Conservation (phyloP, 2,888 invertebrate species). For the Aricia artaxerxes region DNA sequence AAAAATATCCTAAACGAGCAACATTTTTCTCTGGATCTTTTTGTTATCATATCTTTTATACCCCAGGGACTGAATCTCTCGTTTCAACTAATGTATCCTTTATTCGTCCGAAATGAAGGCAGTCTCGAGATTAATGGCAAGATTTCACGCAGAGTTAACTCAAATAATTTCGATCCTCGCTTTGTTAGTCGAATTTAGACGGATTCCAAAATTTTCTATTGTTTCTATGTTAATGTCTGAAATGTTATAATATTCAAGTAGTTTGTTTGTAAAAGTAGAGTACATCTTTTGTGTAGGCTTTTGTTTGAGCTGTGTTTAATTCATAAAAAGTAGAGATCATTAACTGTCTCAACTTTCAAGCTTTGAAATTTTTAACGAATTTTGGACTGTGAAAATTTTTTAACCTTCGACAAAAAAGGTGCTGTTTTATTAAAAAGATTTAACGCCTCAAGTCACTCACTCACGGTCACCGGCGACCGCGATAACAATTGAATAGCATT, state of each 20-base stretch:
- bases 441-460: too few relatives aligned
- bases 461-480: too few relatives aligned
- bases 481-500: too few relatives aligned
- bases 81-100: constrained; percentile 44
- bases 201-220: constrained; percentile 17
- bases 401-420: too few relatives aligned
- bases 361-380: too few relatives aligned
- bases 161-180: constrained; percentile 59
- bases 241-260: constrained; percentile 14
- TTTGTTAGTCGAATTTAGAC: constrained; percentile 32
- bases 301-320: neutral
- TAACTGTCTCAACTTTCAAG: too few relatives aligned
- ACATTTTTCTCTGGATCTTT: constrained; percentile 33
- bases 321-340: neutral
- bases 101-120: constrained; percentile 41
- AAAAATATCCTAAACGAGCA: constrained; percentile 29
- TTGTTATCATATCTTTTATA: constrained; percentile 35
- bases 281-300: neutral
- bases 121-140: constrained; percentile 60
- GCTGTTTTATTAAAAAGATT: too few relatives aligned
- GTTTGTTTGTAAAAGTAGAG: neutral
- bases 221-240: constrained; percentile 11
- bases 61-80: constrained; percentile 38
- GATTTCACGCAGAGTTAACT: constrained; percentile 63
- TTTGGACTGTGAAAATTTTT: too few relatives aligned